phyloP scores from a whole-genome alignment of 2,797 vertebrate genomes.

The Botia kubotai region DNA sequence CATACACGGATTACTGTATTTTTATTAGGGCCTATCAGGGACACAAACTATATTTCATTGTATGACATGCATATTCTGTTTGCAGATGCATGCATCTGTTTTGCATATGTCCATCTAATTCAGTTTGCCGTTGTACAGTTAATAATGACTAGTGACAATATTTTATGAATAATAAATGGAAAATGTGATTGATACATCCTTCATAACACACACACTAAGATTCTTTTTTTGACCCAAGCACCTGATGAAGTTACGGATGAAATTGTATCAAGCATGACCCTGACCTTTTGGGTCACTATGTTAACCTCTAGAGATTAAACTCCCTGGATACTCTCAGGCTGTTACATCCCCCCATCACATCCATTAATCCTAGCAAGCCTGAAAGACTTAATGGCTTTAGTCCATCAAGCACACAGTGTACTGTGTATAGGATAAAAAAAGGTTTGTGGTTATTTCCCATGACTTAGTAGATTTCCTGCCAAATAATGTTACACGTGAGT shows the following conservation, averaged over 20 bases:
- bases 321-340: conserved; percentile 4
- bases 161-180: too few relatives aligned
- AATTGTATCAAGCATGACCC: conserved; percentile 6
- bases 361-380: conserved; percentile 37
- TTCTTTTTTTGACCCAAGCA: not conserved
- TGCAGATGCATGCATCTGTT: not conserved
- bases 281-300: conserved; percentile 19
- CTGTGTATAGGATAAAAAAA: conserved; percentile 1
- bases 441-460: not conserved
- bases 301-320: conserved; percentile 30
- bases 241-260: not conserved
- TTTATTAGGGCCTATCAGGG: not conserved
- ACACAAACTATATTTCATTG: not conserved
- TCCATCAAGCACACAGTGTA: not conserved
- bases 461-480: not conserved
- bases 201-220: not conserved
- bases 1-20: too few relatives aligned
- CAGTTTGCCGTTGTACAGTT: not conserved
- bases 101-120: not conserved
- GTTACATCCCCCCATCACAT: conserved; percentile 19
- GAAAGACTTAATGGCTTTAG: conserved; percentile 38
- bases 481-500: not conserved
- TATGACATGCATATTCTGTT: not conserved
- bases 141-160: not conserved
- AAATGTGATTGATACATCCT: not conserved